phyloP scores from a whole-genome alignment of 2,797 vertebrate genomes.

The Acanthurus tractus region DNA sequence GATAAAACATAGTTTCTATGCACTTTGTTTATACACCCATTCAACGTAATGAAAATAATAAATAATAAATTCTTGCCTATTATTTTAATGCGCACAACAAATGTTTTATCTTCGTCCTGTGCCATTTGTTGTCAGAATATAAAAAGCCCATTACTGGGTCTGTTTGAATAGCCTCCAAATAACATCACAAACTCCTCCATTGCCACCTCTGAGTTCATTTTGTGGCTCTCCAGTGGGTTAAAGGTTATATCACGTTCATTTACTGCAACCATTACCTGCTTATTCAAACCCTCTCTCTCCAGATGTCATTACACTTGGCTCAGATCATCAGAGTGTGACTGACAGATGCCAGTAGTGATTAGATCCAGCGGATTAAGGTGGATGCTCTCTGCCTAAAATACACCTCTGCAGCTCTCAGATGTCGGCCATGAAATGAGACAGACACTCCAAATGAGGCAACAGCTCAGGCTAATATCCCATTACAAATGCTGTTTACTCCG shows the following conservation, averaged over 20 bases:
- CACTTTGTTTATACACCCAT: background rate
- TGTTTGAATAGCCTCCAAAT: constrained; percentile 70
- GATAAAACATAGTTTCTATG: background rate
- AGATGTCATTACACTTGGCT: constrained; percentile 56
- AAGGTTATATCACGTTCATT: constrained; percentile 67
- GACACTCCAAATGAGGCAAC: constrained; percentile 80
- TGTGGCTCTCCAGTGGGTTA: constrained; percentile 50
- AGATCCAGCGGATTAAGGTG: constrained; percentile 68
- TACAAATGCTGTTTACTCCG: constrained; percentile 75
- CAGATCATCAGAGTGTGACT: constrained; percentile 68
- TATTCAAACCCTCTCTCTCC: constrained; percentile 46
- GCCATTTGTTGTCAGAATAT: constrained; percentile 71
- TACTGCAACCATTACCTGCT: constrained; percentile 62
- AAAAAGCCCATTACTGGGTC: constrained; percentile 70
- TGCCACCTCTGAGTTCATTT: constrained; percentile 42
- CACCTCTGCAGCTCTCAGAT: constrained; percentile 68
- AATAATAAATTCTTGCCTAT: constrained; percentile 63
- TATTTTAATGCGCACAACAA: constrained; percentile 59
- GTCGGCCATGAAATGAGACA: constrained; percentile 83
- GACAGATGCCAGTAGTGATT: constrained; percentile 84
- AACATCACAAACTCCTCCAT: constrained; percentile 66
- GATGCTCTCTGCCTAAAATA: constrained; percentile 56
- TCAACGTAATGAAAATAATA: constrained; percentile 28
- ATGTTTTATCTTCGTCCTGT: constrained; percentile 46
- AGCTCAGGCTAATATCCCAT: constrained; percentile 81